phyloP scores from a whole-genome alignment of 2,888 invertebrate species.

The Gymnocheta viridis region DNA sequence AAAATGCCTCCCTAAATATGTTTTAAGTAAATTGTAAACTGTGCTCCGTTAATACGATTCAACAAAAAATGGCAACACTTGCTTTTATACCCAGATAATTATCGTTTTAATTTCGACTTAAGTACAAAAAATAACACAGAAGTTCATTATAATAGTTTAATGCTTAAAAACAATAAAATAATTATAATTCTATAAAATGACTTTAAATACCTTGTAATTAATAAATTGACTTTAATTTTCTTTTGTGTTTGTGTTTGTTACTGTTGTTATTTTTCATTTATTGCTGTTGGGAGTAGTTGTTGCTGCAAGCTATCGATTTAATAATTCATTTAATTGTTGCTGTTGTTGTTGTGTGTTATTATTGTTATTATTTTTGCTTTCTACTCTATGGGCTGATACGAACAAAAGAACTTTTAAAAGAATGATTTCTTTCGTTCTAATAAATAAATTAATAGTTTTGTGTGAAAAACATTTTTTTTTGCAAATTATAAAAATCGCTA shows the following conservation, averaged over 20 bases:
- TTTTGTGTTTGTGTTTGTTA: constrained; percentile 40
- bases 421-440: background rate
- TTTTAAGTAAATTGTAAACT: background rate
- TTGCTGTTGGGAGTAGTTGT: constrained; percentile 30
- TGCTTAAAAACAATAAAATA: constrained; percentile 61
- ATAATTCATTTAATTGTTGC: constrained; percentile 54
- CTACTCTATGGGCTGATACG: background rate
- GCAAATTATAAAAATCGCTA: too few species aligned
- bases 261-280: background rate
- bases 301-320: constrained; percentile 51
- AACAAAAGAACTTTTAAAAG: constrained; percentile 4
- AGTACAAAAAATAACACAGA: constrained; percentile 47
- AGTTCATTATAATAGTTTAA: constrained; percentile 65
- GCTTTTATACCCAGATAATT: background rate
- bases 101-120: constrained; percentile 42
- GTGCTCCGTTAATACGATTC: background rate
- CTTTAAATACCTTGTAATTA: constrained; percentile 66
- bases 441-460: background rate
- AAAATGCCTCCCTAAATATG: too few species aligned
- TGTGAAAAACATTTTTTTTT: too few species aligned
- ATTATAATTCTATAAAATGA: constrained; percentile 66
- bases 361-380: constrained; percentile 16
- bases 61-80: background rate
- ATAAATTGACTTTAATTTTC: constrained; percentile 66
- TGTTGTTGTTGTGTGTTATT: constrained; percentile 44